Percentiles rank a stretch among this genome's conserved stretches.
phyloP scores from a whole-genome alignment of 2,888 invertebrate species.

The Drosophila aldrichi region DNA sequence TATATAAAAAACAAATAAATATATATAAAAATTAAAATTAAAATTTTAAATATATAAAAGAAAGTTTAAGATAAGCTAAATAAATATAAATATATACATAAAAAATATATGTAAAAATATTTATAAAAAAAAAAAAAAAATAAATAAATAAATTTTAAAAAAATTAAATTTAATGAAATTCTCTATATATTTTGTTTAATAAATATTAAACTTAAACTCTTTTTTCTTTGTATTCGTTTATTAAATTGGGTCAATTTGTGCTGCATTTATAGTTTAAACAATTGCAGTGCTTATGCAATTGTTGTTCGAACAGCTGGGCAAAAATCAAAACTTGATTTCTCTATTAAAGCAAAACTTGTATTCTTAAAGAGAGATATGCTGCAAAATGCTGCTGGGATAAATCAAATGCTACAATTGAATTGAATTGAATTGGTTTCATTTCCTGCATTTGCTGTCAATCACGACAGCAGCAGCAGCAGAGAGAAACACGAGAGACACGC shows the following conservation, averaged over 20 bases:
- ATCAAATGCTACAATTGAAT: slow-evolving; percentile 20
- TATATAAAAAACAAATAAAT: no score
- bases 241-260: slow-evolving; percentile 45
- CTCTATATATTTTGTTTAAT: background rate
- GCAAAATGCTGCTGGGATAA: slow-evolving; percentile 24
- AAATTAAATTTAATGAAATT: background rate
- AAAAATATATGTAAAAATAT: no score
- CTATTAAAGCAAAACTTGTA: slow-evolving; percentile 41
- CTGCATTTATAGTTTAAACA: background rate
- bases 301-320: slow-evolving; percentile 7
- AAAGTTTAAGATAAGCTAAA: no score
- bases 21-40: no score
- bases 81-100: no score
- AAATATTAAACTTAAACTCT: background rate
- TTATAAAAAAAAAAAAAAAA: no score
- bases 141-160: no score
- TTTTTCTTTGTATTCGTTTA: no score
- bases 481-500: slow-evolving; percentile 27
- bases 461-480: slow-evolving; percentile 7
- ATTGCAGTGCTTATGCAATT: slow-evolving; percentile 39
- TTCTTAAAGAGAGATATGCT: slow-evolving; percentile 28
- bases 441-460: slow-evolving; percentile 49
- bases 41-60: no score
- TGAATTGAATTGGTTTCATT: slow-evolving; percentile 51
- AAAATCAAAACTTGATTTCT: slow-evolving; percentile 28